Conservation (phyloP, 1,140 invertebrate genomes). For the Hyles vespertilio region DNA sequence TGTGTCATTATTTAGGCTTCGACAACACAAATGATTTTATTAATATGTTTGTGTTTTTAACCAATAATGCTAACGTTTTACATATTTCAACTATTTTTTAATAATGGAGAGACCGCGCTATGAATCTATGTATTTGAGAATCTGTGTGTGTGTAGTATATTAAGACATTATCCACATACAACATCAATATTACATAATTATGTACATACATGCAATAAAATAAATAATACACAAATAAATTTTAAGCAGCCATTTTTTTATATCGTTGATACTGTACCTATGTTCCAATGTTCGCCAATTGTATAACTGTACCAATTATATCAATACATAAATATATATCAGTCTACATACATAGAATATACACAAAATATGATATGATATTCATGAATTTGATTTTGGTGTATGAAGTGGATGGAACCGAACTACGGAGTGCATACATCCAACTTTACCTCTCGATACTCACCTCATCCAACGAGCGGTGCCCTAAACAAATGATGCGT, state of each 20-base stretch:
- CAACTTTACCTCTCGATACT: constrained; percentile 40
- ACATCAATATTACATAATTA: constrained; percentile 4
- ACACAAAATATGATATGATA: not conserved
- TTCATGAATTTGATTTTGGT: not conserved
- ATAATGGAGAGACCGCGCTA: too few relatives aligned
- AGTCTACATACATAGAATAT: not conserved
- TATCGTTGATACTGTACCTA: too few relatives aligned
- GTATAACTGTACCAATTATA: too few relatives aligned
- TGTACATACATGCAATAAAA: not conserved
- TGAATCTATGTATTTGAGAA: too few relatives aligned
- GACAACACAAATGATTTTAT: too few relatives aligned
- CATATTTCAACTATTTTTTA: too few relatives aligned
- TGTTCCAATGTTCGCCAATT: too few relatives aligned
- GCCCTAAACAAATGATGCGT: constrained; percentile 52
- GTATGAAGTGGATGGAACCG: constrained; percentile 2
- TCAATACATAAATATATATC: constrained; percentile 1
- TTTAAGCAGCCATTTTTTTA: too few relatives aligned
- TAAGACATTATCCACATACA: not conserved
- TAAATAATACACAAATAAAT: not conserved
- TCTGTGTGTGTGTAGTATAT: too few relatives aligned
- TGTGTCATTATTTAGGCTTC: too few relatives aligned
- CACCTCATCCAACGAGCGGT: constrained; percentile 57
- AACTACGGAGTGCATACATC: constrained; percentile 30
- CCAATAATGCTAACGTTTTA: too few relatives aligned
- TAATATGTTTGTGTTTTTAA: too few relatives aligned